These are phyloP conservation scores for Chunga burmeisteri DNA, from an alignment of 2,113 vertebrate species.

Conservation along the genomic window DNA sequence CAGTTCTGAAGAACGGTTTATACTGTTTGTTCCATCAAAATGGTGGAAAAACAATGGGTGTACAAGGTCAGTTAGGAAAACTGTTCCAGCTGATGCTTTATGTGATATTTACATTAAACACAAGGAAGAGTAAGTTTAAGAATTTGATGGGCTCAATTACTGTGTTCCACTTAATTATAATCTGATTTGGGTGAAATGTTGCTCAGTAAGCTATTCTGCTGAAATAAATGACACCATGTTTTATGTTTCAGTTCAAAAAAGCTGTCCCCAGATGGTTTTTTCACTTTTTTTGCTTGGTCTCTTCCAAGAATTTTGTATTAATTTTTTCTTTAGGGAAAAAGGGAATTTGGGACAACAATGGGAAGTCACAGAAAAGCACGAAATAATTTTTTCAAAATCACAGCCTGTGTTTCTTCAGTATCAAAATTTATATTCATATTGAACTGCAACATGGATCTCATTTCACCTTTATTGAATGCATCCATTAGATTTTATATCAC, in stretches of 20 bases:
- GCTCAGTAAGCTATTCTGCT: neutral
- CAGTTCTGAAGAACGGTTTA: neutral
- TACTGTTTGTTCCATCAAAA: neutral
- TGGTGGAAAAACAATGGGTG: neutral
- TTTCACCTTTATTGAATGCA: neutral
- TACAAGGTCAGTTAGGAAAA: conserved; percentile 9
- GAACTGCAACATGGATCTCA: neutral
- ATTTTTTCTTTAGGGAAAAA: neutral
- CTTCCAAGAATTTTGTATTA: neutral
- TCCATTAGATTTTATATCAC: neutral
- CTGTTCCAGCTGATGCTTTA: neutral
- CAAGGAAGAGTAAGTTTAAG: neutral
- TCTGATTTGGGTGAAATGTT: neutral
- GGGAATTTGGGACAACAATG: neutral
- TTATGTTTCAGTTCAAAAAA: neutral
- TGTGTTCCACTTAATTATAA: neutral
- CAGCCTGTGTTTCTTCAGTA: neutral
- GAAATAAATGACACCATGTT: neutral
- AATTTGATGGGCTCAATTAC: neutral
- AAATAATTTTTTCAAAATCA: neutral
- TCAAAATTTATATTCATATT: neutral
- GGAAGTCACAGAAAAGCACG: neutral
- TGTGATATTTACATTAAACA: neutral
- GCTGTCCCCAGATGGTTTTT: neutral
- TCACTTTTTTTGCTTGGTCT: neutral